A percentile compares a stretch with the other conserved stretches of the same genome.
Conservation (phyloP, 2,888 invertebrate species). For the Agonopterix arenella region DNA sequence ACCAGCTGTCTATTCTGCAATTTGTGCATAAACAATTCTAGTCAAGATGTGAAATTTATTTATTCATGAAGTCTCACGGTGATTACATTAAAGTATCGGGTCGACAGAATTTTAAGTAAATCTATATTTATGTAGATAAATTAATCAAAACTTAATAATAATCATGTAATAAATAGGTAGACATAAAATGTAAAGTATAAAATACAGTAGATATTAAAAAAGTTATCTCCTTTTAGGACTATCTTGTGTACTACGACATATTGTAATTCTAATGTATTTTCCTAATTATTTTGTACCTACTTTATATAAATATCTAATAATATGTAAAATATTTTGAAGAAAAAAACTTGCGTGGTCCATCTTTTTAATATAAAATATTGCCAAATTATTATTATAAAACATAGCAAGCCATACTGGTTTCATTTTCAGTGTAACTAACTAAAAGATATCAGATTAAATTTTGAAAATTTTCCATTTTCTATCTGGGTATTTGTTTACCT, state of each 20-base stretch:
- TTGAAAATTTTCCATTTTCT: neutral
- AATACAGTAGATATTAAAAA: constrained; percentile 37
- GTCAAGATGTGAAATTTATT: too few relatives aligned
- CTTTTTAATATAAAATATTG: constrained; percentile 46
- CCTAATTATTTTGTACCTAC: constrained; percentile 43
- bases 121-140: constrained; percentile 50
- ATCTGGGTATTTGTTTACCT: constrained; percentile 1
- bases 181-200: constrained; percentile 53
- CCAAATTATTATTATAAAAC: constrained; percentile 44
- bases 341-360: constrained; percentile 34
- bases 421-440: constrained; percentile 22
- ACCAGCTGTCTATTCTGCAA: too few relatives aligned
- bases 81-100: neutral
- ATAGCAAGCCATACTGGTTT: constrained; percentile 22
- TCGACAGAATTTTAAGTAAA: neutral
- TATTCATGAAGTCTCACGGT: too few relatives aligned
- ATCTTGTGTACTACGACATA: constrained; percentile 42
- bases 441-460: neutral
- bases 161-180: constrained; percentile 61
- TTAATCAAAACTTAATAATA: constrained; percentile 44
- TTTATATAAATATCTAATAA: constrained; percentile 25
- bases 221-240: constrained; percentile 47
- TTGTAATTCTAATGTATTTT: constrained; percentile 42
- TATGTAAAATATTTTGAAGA: constrained; percentile 41
- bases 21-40: too few relatives aligned